Evolutionary conservation across 1,140 invertebrate genomes (phyloP), one percentile per base, ranked within the genome.

Genomic region (Diprion similis): DNA sequence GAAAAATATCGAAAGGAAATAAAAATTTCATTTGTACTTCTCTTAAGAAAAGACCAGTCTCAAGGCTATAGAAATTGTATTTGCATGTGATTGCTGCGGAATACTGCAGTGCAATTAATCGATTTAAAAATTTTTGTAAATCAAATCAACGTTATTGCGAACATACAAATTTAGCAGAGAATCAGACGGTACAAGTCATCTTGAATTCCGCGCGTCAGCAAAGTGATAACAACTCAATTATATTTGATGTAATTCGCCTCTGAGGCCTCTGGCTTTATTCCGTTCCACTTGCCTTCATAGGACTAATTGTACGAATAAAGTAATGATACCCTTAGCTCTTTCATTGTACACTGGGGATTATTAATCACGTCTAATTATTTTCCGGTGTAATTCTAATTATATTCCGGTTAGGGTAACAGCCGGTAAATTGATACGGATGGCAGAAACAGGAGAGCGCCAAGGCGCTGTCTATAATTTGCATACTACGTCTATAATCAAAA

Each of bases 231-330:
- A 37, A 37, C 24, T 37, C 24, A 37, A 37, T 37, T 37, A 37
- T 37, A 37, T 37, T 37, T 37, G 1, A 37, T 37, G 24, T 37
- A 37, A 37, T 37, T 37, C 24, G 24, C 6, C 24, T 37, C 51
- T 37, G 6, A 59, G n/a, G 51, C 11, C n/a, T 59, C 51, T 59
- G 11, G 11, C 9, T 59, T 59, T 59, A 37, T 37, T 37, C 24
- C 24, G 24, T 17, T 59, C 51, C 51, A 17, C 51, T 59, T 59
- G 9, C 24, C 3, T 59, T 59, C 51, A 8, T 59, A 59, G 6
- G n/a, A 59, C 51, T 59, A 59, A 59, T 59, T 59, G 51, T 59
- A 59, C 51, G 51, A 59, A 59, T 59, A 59, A 59, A 59, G 51
- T 59, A 59, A 59, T 59, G 51, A 59, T 59, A 59, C 51, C 51